Conservation (phyloP, 1,140 invertebrate genomes). For the Drosophila littoralis region DNA sequence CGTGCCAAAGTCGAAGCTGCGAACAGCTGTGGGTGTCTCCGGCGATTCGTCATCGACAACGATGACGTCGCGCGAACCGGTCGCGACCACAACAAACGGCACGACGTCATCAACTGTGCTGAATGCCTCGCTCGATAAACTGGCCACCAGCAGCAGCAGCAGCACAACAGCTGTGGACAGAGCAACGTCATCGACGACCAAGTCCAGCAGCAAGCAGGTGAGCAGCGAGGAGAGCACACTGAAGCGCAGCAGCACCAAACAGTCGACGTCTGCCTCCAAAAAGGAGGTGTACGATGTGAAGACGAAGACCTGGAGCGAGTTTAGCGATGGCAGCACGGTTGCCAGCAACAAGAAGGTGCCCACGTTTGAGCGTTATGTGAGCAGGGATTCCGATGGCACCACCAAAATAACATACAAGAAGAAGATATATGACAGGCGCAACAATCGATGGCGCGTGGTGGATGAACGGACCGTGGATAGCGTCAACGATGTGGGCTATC, state of each 20-base stretch:
- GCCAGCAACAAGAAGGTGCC: slow-evolving; percentile 64
- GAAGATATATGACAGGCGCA: slow-evolving; percentile 80
- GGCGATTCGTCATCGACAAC: slow-evolving; percentile 55
- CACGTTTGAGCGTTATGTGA: slow-evolving; percentile 80
- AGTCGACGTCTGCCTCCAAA: slow-evolving; percentile 54
- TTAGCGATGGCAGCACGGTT: slow-evolving; percentile 59
- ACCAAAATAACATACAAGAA: slow-evolving; percentile 81
- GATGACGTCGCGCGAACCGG: slow-evolving; percentile 73
- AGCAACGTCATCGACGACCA: slow-evolving; percentile 39
- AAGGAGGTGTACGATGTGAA: slow-evolving; percentile 83
- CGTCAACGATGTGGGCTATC: slow-evolving; percentile 70
- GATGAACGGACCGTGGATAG: slow-evolving; percentile 81
- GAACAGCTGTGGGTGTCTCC: slow-evolving; percentile 25
- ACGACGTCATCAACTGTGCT: slow-evolving; percentile 43
- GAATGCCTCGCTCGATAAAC: slow-evolving; percentile 48
- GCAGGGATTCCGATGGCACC: slow-evolving; percentile 75
- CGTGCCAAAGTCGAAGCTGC: slow-evolving; percentile 60
- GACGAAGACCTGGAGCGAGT: slow-evolving; percentile 83
- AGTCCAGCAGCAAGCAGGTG: slow-evolving; percentile 50
- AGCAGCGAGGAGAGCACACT: slow-evolving; percentile 50
- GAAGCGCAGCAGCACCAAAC: slow-evolving; percentile 18
- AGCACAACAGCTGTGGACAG: slow-evolving; percentile 45
- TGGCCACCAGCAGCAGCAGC: slow-evolving; percentile 35
- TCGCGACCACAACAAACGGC: slow-evolving; percentile 65
- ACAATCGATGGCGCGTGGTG: slow-evolving; percentile 81